Evolutionary conservation across 1,140 invertebrate genomes (phyloP), one percentile per base, ranked within the genome.

Genomic region (Pogonus chalceus): DNA sequence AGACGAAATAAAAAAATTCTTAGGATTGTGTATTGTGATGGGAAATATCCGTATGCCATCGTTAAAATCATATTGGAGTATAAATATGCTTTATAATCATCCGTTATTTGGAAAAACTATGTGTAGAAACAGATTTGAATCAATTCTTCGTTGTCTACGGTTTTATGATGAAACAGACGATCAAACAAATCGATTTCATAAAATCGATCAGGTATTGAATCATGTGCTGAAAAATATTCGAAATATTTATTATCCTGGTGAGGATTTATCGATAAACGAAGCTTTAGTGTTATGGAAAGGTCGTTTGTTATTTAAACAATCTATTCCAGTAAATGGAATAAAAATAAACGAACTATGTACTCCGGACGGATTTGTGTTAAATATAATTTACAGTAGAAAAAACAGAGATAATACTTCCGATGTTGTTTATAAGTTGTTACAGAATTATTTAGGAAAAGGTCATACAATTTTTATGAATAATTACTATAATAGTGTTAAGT

Each of bases 61-160:
- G n/a, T 22, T 49, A 35, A 54, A 54, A 35, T 49, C 16, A 14
- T 54, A 54, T 49, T 54, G 53, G 51, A 43, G 51, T 39, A 52
- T n/a, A 39, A 52, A 52, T 22, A 39, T 39, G 3, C 18, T 52
- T 16, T 52, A 43, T 31, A n/a, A n/a, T n/a, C n/a, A n/a, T 22
- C 46, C 53, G 3, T 14, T 54, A 23, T 54, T 49, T 48, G 53
- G 46, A 35, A 49, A 54, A 49, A 48, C 20, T n/a, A 54, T 54
- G 53, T n/a, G 26, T 2, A 49, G 43, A 46, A 20, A 20, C 18
- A 4, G 10, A 12, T 14, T 14, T 7, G 39, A 46, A 46, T 9
- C 39, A 14, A 14, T 14, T 12, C 18, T 14, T 46, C 10, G 10
- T 4, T 46, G 18, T 10, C 4, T 46, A 20, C 39, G 39, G 39